These are phyloP conservation scores for Aphyosemion australe DNA, from an alignment of 2,113 vertebrate genomes.

Conservation along the genomic window DNA sequence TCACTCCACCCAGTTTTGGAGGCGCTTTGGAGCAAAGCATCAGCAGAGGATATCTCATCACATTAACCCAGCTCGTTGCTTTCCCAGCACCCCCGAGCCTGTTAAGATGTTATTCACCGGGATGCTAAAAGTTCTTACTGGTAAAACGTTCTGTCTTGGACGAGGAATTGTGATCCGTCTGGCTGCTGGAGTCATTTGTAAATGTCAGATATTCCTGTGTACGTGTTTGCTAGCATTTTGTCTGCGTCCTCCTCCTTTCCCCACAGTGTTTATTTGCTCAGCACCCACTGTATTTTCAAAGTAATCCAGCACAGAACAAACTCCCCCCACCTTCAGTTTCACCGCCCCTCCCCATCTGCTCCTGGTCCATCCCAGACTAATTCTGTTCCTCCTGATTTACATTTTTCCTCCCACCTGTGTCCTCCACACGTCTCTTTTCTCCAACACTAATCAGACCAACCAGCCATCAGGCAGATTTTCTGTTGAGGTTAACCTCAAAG, in stretches of 20 bases:
- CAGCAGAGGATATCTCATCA: conserved; percentile 34
- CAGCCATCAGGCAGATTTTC: no score
- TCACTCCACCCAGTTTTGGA: conserved; percentile 48
- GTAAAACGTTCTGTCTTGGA: not conserved
- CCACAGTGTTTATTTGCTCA: conserved; percentile 46
- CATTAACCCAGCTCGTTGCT: conserved; percentile 6
- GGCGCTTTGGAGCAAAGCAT: conserved; percentile 36
- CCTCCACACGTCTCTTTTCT: conserved; percentile 5
- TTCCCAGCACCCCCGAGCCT: conserved; percentile 1
- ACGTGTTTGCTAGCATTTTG: conserved; percentile 22
- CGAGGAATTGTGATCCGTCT: not conserved
- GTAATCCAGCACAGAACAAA: conserved; percentile 59
- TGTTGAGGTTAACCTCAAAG: no score
- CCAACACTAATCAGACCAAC: not conserved
- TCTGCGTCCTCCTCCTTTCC: conserved; percentile 18
- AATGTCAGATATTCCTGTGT: conserved; percentile 20
- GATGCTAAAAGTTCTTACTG: not conserved
- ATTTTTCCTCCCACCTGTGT: conserved; percentile 1
- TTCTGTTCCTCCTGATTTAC: conserved; percentile 5
- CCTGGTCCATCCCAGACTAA: conserved; percentile 2
- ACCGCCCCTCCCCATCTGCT: not conserved
- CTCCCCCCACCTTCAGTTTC: not conserved
- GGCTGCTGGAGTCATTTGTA: conserved; percentile 6
- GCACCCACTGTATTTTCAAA: conserved; percentile 49
- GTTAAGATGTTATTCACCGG: not conserved